These are phyloP conservation scores for Trichopoda pennipes DNA, from an alignment of 2,888 invertebrate genomes.

Conservation along the genomic window DNA sequence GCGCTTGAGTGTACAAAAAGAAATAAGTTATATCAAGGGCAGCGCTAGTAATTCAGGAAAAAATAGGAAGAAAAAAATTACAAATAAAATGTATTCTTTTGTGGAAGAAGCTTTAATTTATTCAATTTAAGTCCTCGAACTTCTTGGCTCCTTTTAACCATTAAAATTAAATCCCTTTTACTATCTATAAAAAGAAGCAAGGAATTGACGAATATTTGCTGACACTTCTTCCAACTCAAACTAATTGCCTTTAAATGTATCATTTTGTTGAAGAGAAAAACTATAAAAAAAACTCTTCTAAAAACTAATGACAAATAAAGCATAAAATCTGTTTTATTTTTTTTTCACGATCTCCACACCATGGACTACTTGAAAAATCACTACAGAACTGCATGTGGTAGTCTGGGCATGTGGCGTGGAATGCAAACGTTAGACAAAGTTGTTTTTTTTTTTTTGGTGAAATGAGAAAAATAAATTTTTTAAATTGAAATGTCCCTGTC, in stretches of 20 bases:
- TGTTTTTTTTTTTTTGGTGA: neutral
- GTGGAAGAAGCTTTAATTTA: neutral
- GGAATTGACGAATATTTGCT: neutral
- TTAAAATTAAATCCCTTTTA: neutral
- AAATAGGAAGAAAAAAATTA: no score
- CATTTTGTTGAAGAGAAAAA: neutral
- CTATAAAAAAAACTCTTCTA: neutral
- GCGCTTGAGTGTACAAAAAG: no score
- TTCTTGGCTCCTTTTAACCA: neutral
- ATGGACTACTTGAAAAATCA: conserved; percentile 25
- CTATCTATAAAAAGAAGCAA: neutral
- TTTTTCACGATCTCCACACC: neutral
- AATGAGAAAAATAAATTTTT: neutral
- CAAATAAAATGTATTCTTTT: no score
- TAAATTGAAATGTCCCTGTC: conserved; percentile 21
- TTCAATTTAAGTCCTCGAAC: neutral
- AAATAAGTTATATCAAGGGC: no score
- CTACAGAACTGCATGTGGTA: conserved; percentile 39
- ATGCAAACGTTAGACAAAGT: conserved; percentile 30
- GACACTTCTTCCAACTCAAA: conserved; percentile 43
- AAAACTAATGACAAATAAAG: conserved; percentile 42
- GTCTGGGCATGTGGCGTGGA: conserved; percentile 31
- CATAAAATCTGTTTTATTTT: conserved; percentile 35
- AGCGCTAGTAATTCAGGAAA: no score
- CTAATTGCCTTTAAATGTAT: conserved; percentile 62